Percentiles rank a stretch among this genome's conserved stretches.
phyloP scores from a whole-genome alignment of 2,888 invertebrate species.

The Lithophane socia region DNA sequence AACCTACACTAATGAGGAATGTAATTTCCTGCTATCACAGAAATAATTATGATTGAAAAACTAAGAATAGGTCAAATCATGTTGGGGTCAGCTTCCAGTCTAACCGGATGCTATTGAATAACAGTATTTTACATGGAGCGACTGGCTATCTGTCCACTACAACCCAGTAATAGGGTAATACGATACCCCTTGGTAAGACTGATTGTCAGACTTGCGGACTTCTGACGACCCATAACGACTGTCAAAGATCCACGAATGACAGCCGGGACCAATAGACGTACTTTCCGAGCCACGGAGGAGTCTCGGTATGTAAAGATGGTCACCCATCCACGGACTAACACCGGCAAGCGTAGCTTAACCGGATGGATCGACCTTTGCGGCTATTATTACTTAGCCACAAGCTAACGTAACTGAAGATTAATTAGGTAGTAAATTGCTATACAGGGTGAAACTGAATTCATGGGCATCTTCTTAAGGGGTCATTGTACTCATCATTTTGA shows the following conservation, averaged over 20 bases:
- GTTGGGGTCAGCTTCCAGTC: background rate
- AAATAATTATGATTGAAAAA: constrained; percentile 35
- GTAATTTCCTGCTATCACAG: constrained; percentile 40
- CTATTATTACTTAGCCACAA: too few species aligned
- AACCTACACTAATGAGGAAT: constrained; percentile 25
- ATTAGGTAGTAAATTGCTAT: background rate
- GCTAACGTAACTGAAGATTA: background rate
- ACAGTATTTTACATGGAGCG: background rate
- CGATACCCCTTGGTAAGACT: background rate
- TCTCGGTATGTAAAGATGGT: background rate
- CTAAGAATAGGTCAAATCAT: background rate
- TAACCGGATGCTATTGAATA: background rate
- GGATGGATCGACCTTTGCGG: too few species aligned
- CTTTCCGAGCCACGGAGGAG: background rate
- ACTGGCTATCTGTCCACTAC: background rate
- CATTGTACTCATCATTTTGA: too few species aligned
- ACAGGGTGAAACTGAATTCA: too few species aligned
- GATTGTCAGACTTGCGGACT: background rate
- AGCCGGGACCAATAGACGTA: background rate
- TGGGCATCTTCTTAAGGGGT: too few species aligned
- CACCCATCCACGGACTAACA: too few species aligned
- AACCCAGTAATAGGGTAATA: background rate
- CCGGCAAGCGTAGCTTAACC: too few species aligned
- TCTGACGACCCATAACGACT: background rate
- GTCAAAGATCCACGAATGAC: background rate